Percentiles rank a stretch among this genome's conserved stretches.
Evolutionary conservation across 53 echinoderm and acorn worm genomes (phyloP).

Genomic region (Luidia sarsii): DNA sequence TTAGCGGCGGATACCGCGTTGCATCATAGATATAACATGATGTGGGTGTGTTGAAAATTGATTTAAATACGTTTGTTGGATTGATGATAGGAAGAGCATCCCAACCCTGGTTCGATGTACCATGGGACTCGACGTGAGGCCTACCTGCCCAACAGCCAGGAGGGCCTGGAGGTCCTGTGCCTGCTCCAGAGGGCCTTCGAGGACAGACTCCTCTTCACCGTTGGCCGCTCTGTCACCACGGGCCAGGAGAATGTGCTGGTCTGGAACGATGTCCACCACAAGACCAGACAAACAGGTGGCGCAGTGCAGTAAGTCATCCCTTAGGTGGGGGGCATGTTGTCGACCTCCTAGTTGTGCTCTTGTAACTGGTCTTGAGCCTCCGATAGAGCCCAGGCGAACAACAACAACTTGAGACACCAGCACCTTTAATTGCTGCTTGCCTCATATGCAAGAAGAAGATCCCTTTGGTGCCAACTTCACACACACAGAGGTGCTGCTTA

Average conservation of each 20-base stretch:
- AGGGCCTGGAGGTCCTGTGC: constrained; percentile 49
- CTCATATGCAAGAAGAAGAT: too few relatives aligned
- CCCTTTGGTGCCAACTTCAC: too few relatives aligned
- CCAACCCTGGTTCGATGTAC: constrained; percentile 40
- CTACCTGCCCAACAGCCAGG: constrained; percentile 58
- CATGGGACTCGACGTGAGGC: constrained; percentile 51
- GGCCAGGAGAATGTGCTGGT: constrained; percentile 47
- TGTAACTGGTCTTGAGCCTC: too few relatives aligned
- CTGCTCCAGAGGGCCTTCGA: constrained; percentile 63
- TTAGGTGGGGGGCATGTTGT: too few relatives aligned
- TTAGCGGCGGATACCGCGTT: too few relatives aligned
- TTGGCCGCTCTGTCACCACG: constrained; percentile 53
- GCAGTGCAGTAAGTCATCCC: constrained; percentile 51
- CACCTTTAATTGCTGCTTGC: too few relatives aligned
- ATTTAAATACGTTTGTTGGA: background rate
- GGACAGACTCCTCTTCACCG: constrained; percentile 50
- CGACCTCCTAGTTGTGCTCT: too few relatives aligned
- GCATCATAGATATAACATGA: too few relatives aligned
- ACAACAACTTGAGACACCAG: too few relatives aligned
- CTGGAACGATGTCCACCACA: constrained; percentile 73
- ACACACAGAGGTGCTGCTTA: too few relatives aligned
- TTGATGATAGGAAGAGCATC: constrained; percentile 44
- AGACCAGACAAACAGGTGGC: constrained; percentile 58
- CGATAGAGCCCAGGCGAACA: too few relatives aligned
- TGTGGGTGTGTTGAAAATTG: too few relatives aligned